These are phyloP conservation scores for Aspidiotus destructor DNA, from an alignment of 2,888 invertebrate species.

Conservation along the genomic window DNA sequence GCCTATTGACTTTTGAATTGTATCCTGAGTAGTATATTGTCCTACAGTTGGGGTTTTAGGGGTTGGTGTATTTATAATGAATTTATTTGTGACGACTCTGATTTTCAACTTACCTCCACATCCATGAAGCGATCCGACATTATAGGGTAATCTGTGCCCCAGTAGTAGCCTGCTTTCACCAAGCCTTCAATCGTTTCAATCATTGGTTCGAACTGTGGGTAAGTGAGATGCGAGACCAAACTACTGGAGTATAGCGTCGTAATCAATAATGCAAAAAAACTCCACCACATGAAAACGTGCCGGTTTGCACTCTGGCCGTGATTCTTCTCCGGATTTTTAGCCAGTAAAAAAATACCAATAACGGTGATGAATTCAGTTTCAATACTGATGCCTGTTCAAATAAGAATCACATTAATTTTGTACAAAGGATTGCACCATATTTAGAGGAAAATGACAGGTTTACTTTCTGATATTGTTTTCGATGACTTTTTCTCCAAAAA, in stretches of 20 bases:
- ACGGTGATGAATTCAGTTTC: background rate
- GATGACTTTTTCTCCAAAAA: too few species aligned
- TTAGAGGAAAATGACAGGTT: too few species aligned
- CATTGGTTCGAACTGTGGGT: slow-evolving; percentile 31
- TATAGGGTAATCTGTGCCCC: slow-evolving; percentile 34
- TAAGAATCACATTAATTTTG: background rate
- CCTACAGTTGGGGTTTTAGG: too few species aligned
- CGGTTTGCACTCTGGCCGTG: background rate
- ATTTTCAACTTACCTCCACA: too few species aligned
- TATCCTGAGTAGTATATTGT: too few species aligned
- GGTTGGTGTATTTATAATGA: too few species aligned
- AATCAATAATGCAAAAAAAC: slow-evolving; percentile 33
- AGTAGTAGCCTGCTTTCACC: slow-evolving; percentile 32
- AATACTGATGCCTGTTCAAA: too few species aligned
- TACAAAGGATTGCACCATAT: background rate
- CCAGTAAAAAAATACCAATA: slow-evolving; percentile 23
- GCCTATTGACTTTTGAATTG: too few species aligned
- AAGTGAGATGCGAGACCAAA: slow-evolving; percentile 35
- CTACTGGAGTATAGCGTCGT: slow-evolving; percentile 34
- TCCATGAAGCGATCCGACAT: background rate
- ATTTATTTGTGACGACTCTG: too few species aligned
- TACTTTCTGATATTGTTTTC: too few species aligned
- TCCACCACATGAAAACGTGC: slow-evolving; percentile 34
- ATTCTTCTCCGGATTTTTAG: slow-evolving; percentile 12
- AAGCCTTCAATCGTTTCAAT: slow-evolving; percentile 28